phyloP scores from a whole-genome alignment of 2,113 vertebrate genomes.

The Sorex fumeus region DNA sequence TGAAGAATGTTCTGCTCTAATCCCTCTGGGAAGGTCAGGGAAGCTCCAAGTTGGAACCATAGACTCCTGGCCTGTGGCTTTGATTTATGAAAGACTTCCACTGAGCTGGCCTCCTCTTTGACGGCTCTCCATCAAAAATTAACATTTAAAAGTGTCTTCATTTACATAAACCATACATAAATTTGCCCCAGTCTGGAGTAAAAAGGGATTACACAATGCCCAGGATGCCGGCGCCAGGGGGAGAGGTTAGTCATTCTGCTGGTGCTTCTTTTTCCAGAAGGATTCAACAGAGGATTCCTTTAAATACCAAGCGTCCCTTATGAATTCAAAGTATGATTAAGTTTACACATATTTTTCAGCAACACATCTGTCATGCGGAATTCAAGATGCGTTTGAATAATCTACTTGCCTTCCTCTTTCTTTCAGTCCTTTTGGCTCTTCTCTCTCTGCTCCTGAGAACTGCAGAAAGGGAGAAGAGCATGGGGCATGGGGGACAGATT shows the following conservation, averaged over 20 bases:
- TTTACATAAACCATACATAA: conserved; percentile 70
- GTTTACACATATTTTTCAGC: conserved; percentile 74
- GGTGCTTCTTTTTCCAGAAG: conserved; percentile 65
- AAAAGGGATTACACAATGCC: conserved; percentile 61
- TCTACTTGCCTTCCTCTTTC: conserved; percentile 46
- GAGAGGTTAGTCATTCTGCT: conserved; percentile 8
- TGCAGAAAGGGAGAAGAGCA: conserved; percentile 21
- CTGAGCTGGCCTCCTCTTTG: conserved; percentile 36
- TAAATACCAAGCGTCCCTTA: conserved; percentile 66
- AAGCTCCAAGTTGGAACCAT: not conserved
- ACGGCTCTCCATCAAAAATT: conserved; percentile 67
- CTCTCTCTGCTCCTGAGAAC: conserved; percentile 45
- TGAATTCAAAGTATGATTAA: conserved; percentile 66
- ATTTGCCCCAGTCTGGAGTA: conserved; percentile 37
- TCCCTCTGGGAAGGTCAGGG: not conserved
- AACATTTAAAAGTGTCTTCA: conserved; percentile 76
- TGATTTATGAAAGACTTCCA: conserved; percentile 48
- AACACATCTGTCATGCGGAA: conserved; percentile 75
- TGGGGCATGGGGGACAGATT: rapidly evolving
- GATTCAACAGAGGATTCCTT: conserved; percentile 58
- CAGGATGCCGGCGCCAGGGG: not conserved
- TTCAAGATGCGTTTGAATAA: conserved; percentile 75
- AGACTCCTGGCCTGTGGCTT: not conserved
- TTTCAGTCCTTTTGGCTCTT: conserved; percentile 46
- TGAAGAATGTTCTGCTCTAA: not conserved